Evolutionary conservation across 2,797 vertebrate species (phyloP).

Genomic region (Paedocypris micromegethes): DNA sequence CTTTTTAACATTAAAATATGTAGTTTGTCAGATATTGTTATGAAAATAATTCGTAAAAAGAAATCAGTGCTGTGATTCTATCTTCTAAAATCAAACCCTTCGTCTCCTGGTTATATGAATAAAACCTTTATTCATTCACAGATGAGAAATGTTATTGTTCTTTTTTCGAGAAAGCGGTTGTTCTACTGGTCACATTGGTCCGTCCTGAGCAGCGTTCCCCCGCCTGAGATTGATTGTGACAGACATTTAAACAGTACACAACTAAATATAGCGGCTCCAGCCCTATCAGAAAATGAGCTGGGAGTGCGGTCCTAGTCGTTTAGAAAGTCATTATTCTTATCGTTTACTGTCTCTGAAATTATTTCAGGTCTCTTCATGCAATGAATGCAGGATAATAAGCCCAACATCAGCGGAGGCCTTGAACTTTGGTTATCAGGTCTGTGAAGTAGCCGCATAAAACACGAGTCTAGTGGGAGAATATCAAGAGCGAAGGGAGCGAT

Average conservation of each 20-base stretch:
- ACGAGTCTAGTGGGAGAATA: neutral
- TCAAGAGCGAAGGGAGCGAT: too few relatives aligned
- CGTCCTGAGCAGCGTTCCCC: constrained; percentile 47
- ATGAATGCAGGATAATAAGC: constrained; percentile 80
- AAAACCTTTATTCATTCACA: too few relatives aligned
- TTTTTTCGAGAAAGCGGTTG: too few relatives aligned
- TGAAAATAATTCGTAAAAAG: too few relatives aligned
- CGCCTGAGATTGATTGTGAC: constrained; percentile 71
- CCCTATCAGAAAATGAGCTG: constrained; percentile 82
- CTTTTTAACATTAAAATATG: too few relatives aligned
- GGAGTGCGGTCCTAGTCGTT: constrained; percentile 74
- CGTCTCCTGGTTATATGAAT: too few relatives aligned
- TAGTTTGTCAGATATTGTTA: too few relatives aligned
- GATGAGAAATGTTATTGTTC: too few relatives aligned
- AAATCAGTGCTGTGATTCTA: too few relatives aligned
- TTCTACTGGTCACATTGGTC: too few relatives aligned
- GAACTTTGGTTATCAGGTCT: constrained; percentile 66
- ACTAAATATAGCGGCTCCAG: constrained; percentile 73
- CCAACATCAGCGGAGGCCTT: constrained; percentile 67
- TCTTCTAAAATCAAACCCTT: too few relatives aligned
- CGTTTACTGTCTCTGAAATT: constrained; percentile 78
- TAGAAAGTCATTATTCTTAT: constrained; percentile 84
- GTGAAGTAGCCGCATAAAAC: constrained; percentile 60
- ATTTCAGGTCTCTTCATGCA: constrained; percentile 78
- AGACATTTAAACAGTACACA: constrained; percentile 80